Base-by-base conservation (phyloP, 2,888 invertebrate genomes). In the Diarsia dahlii region DNA sequence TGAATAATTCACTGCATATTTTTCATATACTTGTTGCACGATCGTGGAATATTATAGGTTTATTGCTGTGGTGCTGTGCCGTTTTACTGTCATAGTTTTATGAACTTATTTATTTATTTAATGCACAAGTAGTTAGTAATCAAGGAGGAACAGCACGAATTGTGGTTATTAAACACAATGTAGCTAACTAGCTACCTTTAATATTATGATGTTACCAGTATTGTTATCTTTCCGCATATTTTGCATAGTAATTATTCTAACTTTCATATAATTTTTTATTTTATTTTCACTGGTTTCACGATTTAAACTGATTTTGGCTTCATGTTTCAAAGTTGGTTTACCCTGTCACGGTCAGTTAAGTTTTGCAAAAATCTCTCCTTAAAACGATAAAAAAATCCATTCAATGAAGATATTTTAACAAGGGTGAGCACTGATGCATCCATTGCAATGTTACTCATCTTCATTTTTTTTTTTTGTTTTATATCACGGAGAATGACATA, bases 1-100 rank as follows among this genome's bases (percentile, higher is more conserved):
- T 73, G 76, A 88, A 83, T 85, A 74, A 86, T 84, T 84, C 81
- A 77, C 54, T 74, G 76, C 72, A 71, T 74, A 75, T 78, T 78
- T 81, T 71, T 69, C 48, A 52, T 68, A 76, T 84, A 87, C 82
- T 79, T 78, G 80, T 80, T 81, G 78, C 78, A 81, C 54, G 81
- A 76, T 80, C 80, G 62, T 63, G 58, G 75, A 78, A 71, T 71
- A 78, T 73, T 68, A 62, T 73, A 82, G 54, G 64, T 77, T 76
- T 74, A 63, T 74, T 78, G 73, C 80, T 64, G 48, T 64, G 63
- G 50, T 70, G 39, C 58, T 76, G 52, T 71, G 20, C 12, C 54
- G 56, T 64, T 84, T 68, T 71, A 84, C 46, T 48, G 71, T n/a
- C 69, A 23, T 71, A 34, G 48, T 71, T 74, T 68, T 84, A 63